Evolutionary conservation across 2,888 invertebrate genomes (phyloP), one percentile per base, ranked within the genome.

Genomic region (Pterostichus niger): DNA sequence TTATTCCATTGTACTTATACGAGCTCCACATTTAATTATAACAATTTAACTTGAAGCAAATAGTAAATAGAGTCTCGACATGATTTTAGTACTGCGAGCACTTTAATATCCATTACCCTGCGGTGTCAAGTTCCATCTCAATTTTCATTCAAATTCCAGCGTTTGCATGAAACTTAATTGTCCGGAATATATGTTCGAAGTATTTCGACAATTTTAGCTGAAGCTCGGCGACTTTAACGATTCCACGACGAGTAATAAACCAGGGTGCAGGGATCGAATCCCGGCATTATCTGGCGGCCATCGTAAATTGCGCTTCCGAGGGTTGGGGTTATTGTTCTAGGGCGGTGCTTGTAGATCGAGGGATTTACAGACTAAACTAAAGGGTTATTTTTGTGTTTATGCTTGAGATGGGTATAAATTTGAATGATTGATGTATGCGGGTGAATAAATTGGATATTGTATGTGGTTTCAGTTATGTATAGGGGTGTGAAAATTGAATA

Each of bases 201-300:
- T 82, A 82, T 82, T 82, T 82, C 40, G 82, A 82, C 82, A 82
- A 82, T 82, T 82, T 82, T 77, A 56, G 40, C 24, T 54, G 59
- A 49, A 40, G 33, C 54, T 76, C 76, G 24, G 54, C 40, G 54
- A 40, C 77, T 77, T 56, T 77, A 77, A 77, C 54, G 64, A 64
- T 33, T 64, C 31, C 33, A 46, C 54, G 35, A 13, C 13, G 56
- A 35, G 15, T 77, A 71, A 71, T 56, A 56, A 77, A 77, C 54
- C 77, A n/a, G 75, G 35, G 40, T 9, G n/a, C 56, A 10, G 17
- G 15, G 77, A 56, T 71, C 71, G 71, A 17, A 71, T 35, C 77
- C 76, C 44, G 77, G 64, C 31, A 64, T 64, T 64, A 64, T 64
- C 64, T 64, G 71, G 15, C 44, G 71, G 71, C 7, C 40, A 40